Percentiles rank a stretch among this genome's conserved stretches.
These are phyloP conservation scores for Musca vetustissima DNA, from an alignment of 1,140 invertebrate genomes.

Conservation along the genomic window DNA sequence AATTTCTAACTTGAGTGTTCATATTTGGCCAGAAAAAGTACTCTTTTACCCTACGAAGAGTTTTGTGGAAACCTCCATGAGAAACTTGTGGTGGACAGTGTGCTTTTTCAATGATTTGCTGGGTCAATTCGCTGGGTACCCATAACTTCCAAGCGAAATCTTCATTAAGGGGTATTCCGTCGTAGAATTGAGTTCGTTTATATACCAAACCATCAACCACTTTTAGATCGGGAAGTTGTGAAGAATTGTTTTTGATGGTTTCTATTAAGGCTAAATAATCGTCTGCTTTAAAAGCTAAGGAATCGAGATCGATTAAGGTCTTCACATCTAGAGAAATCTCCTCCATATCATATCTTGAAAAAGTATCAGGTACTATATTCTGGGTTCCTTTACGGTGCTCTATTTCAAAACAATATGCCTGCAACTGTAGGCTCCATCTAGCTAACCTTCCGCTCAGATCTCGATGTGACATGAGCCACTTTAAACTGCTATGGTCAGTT, in stretches of 20 bases:
- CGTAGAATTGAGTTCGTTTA: not conserved
- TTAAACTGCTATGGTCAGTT: no score
- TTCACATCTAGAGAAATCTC: no score
- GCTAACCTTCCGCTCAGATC: no score
- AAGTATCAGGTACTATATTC: no score
- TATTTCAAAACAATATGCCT: no score
- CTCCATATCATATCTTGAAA: no score
- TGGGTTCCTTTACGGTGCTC: no score
- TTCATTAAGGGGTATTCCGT: no score
- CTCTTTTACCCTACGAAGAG: not conserved
- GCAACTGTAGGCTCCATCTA: no score
- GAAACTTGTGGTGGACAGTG: not conserved
- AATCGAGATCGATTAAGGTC: not conserved
- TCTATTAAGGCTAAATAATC: not conserved
- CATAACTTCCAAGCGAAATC: constrained; percentile 29
- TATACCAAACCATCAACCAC: not conserved
- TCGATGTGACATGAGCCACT: no score
- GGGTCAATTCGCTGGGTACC: not conserved
- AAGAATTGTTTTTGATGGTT: not conserved
- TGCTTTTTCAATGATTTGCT: not conserved
- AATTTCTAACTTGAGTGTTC: no score
- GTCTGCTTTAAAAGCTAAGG: not conserved
- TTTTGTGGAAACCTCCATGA: constrained; percentile 4
- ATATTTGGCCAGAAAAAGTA: not conserved
- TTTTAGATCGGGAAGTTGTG: not conserved